These are phyloP conservation scores for Dendroctonus ponderosae DNA, from an alignment of 1,140 invertebrate genomes.

Conservation along the genomic window DNA sequence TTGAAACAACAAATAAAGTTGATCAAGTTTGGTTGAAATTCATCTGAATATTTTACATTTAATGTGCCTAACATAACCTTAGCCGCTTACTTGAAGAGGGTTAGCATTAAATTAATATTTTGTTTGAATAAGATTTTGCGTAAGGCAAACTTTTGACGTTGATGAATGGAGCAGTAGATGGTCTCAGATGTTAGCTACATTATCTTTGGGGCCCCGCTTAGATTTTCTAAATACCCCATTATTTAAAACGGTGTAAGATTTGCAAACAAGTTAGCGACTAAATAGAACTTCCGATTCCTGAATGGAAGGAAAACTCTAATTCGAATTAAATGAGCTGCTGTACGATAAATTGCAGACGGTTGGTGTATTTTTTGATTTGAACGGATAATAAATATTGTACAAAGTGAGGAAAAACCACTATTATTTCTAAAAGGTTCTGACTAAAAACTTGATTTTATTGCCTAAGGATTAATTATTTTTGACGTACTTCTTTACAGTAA, in stretches of 20 bases:
- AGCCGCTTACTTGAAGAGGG: constrained; percentile 9
- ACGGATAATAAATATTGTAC: no score
- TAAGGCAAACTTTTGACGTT: constrained; percentile 8
- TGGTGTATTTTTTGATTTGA: no score
- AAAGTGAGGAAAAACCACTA: no score
- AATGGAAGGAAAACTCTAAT: no score
- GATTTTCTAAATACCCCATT: constrained; percentile 11
- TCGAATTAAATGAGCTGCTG: no score
- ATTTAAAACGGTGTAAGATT: constrained; percentile 7
- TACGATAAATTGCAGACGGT: no score
- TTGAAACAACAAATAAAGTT: no score
- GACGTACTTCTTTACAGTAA: no score
- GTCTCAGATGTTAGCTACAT: constrained; percentile 11
- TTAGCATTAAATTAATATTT: constrained; percentile 13
- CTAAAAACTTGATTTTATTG: no score
- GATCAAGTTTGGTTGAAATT: no score
- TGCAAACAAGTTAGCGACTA: constrained; percentile 1
- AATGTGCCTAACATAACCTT: constrained; percentile 6
- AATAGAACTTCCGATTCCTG: not conserved
- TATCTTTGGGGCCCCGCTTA: constrained; percentile 3
- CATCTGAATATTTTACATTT: not conserved
- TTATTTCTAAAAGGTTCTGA: no score
- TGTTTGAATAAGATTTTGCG: constrained; percentile 8
- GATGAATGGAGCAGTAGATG: constrained; percentile 10
- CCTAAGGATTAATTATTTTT: no score